Base-by-base conservation (phyloP, 2,113 vertebrate genomes). In the Strix uralensis region DNA sequence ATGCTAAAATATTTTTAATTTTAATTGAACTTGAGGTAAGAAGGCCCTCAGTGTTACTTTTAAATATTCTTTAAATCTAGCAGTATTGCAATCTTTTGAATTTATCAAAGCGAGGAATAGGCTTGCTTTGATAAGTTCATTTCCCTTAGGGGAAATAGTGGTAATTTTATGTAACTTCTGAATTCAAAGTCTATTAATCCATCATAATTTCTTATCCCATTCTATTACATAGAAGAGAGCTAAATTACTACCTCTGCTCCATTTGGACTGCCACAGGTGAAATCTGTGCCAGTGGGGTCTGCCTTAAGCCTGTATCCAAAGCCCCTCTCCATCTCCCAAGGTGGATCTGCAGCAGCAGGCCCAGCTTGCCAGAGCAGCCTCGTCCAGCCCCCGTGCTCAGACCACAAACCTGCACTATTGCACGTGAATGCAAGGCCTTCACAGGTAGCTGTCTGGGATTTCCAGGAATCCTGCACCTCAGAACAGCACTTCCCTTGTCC, bases 21-120 rank as follows among this genome's bases (percentile, higher is more conserved):
- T 88, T 66, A 80, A 52, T 29, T 70, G n/a, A 77, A 71, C 17
- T 71, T 86, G 92, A 97, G 94, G 91, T 95, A 96, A 95, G 36
- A 86, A 47, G 23, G 57, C 61, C 47, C 54, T 85, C 44, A 25
- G 10, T 62, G 27, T 16, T 82, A 32, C 40, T 84, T 95, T 23
- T 38, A 90, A 77, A 44, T 63, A 70, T 3, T 88, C n/a, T 59
- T 86, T 78, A 72, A 93, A 78, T 81, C 16, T 75, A 96, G 65
- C 81, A 93, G 69, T n/a, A 84, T 0, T 88, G 36, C 61, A 47
- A 32, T 52, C 55, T 91, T 80, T 73, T 79, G 44, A 46, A 46
- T 7, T 46, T 46, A 46, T 8, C 17, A 46, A 46, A 34, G 54
- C 13, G 5, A 81, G 65, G 26, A 84, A 25, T 3, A 40, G 26